phyloP scores from a whole-genome alignment of 2,113 vertebrate genomes.

The Emydura subglobosa region DNA sequence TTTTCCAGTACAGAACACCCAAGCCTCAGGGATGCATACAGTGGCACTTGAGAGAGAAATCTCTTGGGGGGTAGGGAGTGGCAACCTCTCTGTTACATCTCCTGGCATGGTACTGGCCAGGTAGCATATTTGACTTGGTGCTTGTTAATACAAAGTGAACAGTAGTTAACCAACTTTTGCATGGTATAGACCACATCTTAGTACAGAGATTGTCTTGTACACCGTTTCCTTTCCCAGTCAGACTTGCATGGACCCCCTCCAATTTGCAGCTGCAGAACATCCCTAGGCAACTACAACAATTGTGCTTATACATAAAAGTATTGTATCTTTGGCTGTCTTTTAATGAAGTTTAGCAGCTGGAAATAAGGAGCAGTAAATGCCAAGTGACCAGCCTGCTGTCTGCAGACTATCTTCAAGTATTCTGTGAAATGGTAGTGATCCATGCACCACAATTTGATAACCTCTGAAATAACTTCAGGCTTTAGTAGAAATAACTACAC shows the following conservation, averaged over 20 bases:
- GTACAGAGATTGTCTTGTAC: not conserved
- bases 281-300: not conserved
- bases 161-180: not conserved
- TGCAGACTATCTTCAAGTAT: not conserved
- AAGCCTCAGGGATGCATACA: no score
- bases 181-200: not conserved
- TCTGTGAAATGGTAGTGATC: not conserved
- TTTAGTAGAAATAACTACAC: not conserved
- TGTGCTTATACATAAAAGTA: not conserved
- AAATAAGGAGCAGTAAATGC: not conserved
- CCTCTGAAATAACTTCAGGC: not conserved
- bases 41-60: no score
- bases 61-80: no score
- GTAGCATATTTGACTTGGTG: no score
- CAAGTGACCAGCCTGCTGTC: not conserved
- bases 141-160: not conserved
- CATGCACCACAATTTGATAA: not conserved
- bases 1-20: no score
- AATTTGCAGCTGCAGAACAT: not conserved
- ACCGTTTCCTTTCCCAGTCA: not conserved
- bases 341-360: not conserved
- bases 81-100: no score
- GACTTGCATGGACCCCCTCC: rapidly evolving
- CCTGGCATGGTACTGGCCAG: no score
- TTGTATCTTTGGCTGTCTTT: not conserved